Base-by-base conservation (phyloP, 53 echinoderm and acorn worm species). In the Actinopyga echinites region DNA sequence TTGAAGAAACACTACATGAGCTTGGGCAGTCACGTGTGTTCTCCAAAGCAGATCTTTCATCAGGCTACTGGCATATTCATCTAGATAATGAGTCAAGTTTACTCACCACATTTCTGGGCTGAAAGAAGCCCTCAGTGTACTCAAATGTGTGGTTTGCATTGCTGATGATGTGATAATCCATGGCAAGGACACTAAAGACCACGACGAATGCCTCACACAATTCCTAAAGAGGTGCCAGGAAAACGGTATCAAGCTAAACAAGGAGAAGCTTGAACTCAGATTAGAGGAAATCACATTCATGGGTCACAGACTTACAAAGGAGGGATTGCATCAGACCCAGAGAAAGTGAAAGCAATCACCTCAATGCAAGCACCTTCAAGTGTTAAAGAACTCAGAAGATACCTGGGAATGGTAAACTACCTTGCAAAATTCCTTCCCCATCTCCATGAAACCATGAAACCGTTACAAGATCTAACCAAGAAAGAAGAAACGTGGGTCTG, bases 251-350 rank as follows among this genome's bases (percentile, higher is more conserved):
- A 83, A 85, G 31, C 89, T 88, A 5, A 91, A 93, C 74, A 82
- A 61, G 65, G 85, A 89, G 11, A 89, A 95, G 59, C 82, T 77
- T 53, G 71, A 69, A 29, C 66, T 89, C 22, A 33, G 86, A n/a
- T 28, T 85, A 36, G 26, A 52, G 24, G 85, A 86, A 67, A 84
- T 91, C 19, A 43, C 79, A 5, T 91, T 89, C 58, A 77, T 89
- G 24, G 91, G 87, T 33, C 95, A 95, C 56, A 32, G 78, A 26
- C 44, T 91, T 15, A 83, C 87, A 36, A 71, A 74, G 30, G 30
- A 64, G 55, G 91, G 94, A 21, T 73, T 91, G 30, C 85, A 88
- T n/a, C n/a, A n/a, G n/a, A n/a, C n/a, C n/a, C n/a, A n/a, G n/a
- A n/a, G n/a, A n/a, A n/a, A n/a, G n/a, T n/a, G n/a, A n/a, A n/a